A percentile compares a stretch with the other conserved stretches of the same genome.
phyloP scores from a whole-genome alignment of 2,888 invertebrate genomes.

The Lacanobia oleracea region DNA sequence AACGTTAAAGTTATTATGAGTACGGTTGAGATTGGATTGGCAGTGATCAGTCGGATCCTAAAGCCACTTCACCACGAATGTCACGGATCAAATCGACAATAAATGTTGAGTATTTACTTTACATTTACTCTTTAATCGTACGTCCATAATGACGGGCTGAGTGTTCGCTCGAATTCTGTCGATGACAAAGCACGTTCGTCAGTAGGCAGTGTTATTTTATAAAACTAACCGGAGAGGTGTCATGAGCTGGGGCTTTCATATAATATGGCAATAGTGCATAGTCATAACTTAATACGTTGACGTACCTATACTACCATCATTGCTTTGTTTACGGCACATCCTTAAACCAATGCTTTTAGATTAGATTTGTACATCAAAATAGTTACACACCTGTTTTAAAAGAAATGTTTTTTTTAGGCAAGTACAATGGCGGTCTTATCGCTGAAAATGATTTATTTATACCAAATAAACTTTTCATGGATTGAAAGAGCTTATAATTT shows the following conservation, averaged over 20 bases:
- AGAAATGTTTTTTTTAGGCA: too few relatives aligned
- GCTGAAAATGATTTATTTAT: too few relatives aligned
- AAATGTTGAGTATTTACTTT: slow-evolving; percentile 88
- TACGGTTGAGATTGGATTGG: slow-evolving; percentile 49
- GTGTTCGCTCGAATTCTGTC: slow-evolving; percentile 80
- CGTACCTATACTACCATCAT: slow-evolving; percentile 10
- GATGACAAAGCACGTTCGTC: slow-evolving; percentile 83
- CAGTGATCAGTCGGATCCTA: slow-evolving; percentile 40
- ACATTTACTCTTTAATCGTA: slow-evolving; percentile 87
- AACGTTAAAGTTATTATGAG: slow-evolving; percentile 41
- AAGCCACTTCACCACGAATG: slow-evolving; percentile 77
- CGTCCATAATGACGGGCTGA: slow-evolving; percentile 76
- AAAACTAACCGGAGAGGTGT: slow-evolving; percentile 65
- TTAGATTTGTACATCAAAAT: too few relatives aligned
- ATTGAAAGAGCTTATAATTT: too few relatives aligned
- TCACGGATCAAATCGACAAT: slow-evolving; percentile 87
- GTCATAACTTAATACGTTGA: slow-evolving; percentile 60
- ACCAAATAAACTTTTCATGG: too few relatives aligned
- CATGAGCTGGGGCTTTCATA: slow-evolving; percentile 48
- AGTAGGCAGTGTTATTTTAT: slow-evolving; percentile 80
- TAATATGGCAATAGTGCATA: slow-evolving; percentile 53
- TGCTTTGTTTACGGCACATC: not conserved
- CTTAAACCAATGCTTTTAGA: not conserved
- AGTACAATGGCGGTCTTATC: too few relatives aligned
- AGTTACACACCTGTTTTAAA: too few relatives aligned